A percentile compares a stretch with the other conserved stretches of the same genome.
Conservation (phyloP, 2,797 vertebrate species). For the Dromococcyx pavoninus region DNA sequence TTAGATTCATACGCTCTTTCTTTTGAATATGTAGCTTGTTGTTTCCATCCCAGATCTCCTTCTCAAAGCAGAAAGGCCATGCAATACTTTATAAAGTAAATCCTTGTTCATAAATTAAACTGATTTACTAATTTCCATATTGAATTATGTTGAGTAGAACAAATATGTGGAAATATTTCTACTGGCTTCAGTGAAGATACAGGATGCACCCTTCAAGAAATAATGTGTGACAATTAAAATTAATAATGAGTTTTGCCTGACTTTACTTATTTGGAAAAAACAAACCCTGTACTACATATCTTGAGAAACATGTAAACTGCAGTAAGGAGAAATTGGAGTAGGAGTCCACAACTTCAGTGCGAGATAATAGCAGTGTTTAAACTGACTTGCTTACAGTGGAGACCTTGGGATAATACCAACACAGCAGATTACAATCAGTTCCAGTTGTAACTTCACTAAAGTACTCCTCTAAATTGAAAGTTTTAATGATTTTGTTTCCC, state of each 20-base stretch:
- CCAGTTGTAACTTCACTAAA: neutral
- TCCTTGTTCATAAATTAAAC: neutral
- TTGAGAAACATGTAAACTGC: neutral
- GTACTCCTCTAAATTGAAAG: neutral
- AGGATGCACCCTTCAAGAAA: neutral
- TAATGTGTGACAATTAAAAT: neutral
- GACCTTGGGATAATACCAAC: conserved; percentile 36
- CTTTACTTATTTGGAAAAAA: neutral
- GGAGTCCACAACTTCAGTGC: neutral
- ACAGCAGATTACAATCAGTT: neutral
- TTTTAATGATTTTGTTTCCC: neutral
- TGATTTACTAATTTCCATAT: neutral
- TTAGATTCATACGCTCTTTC: neutral
- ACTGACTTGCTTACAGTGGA: neutral
- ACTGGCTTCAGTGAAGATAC: neutral
- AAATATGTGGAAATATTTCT: neutral
- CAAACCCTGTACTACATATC: neutral
- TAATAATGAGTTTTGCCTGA: neutral
- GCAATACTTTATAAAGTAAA: neutral
- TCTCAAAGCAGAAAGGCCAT: neutral
- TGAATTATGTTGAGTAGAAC: neutral
- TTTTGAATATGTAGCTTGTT: neutral
- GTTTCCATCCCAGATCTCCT: neutral
- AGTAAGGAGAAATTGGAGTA: neutral
- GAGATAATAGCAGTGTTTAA: conserved; percentile 8